These are phyloP conservation scores for Barnardius zonarius DNA, from an alignment of 2,113 vertebrate genomes.

Conservation along the genomic window DNA sequence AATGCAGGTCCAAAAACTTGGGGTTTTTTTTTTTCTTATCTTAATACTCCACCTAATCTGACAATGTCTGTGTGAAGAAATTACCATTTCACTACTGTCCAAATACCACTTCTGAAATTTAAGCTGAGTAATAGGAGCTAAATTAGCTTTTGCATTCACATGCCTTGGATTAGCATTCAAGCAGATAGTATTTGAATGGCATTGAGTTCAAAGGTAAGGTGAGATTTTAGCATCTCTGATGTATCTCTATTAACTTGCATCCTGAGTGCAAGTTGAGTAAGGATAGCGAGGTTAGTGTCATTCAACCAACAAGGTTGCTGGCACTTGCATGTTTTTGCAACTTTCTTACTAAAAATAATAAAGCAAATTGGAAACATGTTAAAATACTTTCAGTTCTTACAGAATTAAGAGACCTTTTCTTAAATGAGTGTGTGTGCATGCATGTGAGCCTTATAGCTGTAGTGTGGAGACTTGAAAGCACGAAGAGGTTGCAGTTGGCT, in stretches of 20 bases:
- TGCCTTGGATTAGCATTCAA: background rate
- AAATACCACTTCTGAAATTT: background rate
- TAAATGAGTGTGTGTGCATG: fast-evolving
- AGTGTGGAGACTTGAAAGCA: background rate
- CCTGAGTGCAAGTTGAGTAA: background rate
- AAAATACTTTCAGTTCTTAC: background rate
- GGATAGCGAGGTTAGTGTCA: background rate
- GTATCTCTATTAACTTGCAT: background rate
- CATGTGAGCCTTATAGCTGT: background rate
- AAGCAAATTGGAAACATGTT: background rate
- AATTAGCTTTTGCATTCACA: background rate
- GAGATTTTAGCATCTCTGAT: background rate
- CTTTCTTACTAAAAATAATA: background rate
- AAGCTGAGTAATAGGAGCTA: background rate
- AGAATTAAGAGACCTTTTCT: background rate
- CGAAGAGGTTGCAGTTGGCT: background rate
- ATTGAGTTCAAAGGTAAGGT: background rate
- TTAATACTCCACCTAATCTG: background rate
- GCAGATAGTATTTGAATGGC: background rate
- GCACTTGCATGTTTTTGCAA: background rate
- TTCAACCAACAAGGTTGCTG: background rate
- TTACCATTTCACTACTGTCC: background rate
- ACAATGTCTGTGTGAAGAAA: background rate
- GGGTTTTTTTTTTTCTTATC: fast-evolving
- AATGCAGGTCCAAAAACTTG: background rate